Evolutionary conservation across 2,797 vertebrate species (phyloP).

Genomic region (Sebastes matsubarae): DNA sequence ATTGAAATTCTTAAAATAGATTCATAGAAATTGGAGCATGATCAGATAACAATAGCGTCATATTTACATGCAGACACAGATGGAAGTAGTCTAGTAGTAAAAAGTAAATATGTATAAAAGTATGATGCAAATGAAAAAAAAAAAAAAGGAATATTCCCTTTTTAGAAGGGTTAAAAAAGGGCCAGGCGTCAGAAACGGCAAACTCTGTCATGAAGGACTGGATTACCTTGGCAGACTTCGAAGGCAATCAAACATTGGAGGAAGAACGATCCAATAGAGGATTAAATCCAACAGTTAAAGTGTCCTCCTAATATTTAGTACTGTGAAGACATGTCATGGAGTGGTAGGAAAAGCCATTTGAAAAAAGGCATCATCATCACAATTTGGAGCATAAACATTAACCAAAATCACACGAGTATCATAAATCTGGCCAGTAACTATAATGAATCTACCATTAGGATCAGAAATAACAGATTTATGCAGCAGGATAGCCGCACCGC

Average conservation of each 20-base stretch:
- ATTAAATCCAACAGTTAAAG: neutral
- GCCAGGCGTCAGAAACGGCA: neutral
- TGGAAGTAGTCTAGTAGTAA: too few relatives aligned
- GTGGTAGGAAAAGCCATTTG: neutral
- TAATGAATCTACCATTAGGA: neutral
- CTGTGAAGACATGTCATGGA: neutral
- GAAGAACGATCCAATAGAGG: conserved; percentile 4
- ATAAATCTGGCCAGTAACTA: neutral
- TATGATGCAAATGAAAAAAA: neutral
- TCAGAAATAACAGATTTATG: neutral
- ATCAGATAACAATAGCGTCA: too few relatives aligned
- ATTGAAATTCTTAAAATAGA: too few relatives aligned
- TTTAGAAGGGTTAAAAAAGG: neutral
- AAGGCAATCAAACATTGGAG: neutral
- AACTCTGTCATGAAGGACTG: conserved; percentile 6
- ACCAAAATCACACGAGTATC: neutral
- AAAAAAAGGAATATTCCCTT: neutral
- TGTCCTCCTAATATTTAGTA: neutral
- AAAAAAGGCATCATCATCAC: neutral
- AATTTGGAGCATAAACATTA: neutral
- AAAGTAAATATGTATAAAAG: too few relatives aligned
- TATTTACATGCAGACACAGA: too few relatives aligned
- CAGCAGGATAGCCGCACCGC: neutral
- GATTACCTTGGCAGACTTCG: neutral
- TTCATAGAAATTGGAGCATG: too few relatives aligned